Evolutionary conservation across 1,140 invertebrate species (phyloP).

Genomic region (Andrena cerasifolii): DNA sequence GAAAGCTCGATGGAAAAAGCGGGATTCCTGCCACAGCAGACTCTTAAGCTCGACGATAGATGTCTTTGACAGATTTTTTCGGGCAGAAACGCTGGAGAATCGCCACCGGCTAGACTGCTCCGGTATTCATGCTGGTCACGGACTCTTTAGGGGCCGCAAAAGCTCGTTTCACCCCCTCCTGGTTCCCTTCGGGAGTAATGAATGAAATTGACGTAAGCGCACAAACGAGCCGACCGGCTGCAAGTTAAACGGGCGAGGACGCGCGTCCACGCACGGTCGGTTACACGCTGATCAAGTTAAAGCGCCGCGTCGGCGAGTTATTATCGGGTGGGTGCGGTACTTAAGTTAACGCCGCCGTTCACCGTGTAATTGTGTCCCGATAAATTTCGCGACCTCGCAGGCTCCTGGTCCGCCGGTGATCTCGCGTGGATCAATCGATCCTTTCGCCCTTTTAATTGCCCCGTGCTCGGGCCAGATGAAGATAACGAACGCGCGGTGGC

Average conservation of each 20-base stretch:
- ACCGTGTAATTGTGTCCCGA: neutral
- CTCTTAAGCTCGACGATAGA: too few relatives aligned
- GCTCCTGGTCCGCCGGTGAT: neutral
- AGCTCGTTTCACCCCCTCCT: neutral
- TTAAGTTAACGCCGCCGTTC: slow-evolving; percentile 36
- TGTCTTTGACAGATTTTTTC: neutral
- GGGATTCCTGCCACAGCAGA: too few relatives aligned
- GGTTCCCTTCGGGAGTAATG: slow-evolving; percentile 1
- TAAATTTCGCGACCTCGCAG: neutral
- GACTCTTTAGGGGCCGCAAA: neutral
- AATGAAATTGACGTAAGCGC: slow-evolving; percentile 20
- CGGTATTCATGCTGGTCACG: neutral
- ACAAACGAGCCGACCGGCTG: neutral
- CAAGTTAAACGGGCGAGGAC: slow-evolving; percentile 8
- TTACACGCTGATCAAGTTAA: slow-evolving; percentile 4
- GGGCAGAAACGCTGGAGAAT: neutral
- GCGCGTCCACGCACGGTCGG: neutral
- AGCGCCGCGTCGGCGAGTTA: neutral
- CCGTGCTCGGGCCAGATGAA: neutral
- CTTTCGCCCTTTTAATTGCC: neutral
- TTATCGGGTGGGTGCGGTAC: slow-evolving; percentile 28
- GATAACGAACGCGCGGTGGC: neutral
- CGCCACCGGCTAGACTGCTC: too few relatives aligned
- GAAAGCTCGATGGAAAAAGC: too few relatives aligned
- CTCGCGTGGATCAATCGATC: neutral